Evolutionary conservation across 1,140 invertebrate species (phyloP), one percentile per base, ranked within the genome.

Genomic region (Euura lappo): DNA sequence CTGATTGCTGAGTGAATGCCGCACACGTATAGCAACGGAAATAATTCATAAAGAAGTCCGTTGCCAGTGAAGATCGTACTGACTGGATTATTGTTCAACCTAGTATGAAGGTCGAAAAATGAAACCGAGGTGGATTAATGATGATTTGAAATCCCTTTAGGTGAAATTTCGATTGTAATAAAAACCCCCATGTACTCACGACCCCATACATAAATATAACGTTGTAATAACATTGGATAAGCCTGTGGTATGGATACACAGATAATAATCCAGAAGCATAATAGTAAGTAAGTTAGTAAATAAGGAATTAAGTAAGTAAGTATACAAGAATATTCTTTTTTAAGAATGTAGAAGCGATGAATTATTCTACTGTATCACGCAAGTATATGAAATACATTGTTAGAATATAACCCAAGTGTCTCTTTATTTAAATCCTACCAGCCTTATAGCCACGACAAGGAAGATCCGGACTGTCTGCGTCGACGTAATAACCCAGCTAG

Each of bases 281-380:
- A 60, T 60, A 3, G 13, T 60, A 60, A 3, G 51, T 11, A n/a
- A 60, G 13, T 60, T 60, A 6, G 51, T 60, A 60, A 60, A 60
- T 60, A 11, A 60, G 3, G 0, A 60, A 11, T 8, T 60, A 6
- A 60, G 51, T 60, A 6, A 60, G 51, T 60, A 60, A 60, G 3
- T 60, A 60, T 68, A 68, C 71, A 65, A 73, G 70, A 68, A 75
- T 75, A 77, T 75, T 77, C 72, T 77, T 77, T 77, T 77, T 75
- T 77, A 77, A 77, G 76, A 74, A 77, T 77, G 73, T 77, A 75
- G 76, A 75, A 75, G 75, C 71, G 74, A 45, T 71, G 71, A 68
- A 68, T 72, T 74, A 75, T 71, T 74, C 71, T 73, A 75, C 71
- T 75, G 74, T 75, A 77, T 75, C 74, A 71, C 28, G 73, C 72